phyloP scores from a whole-genome alignment of 2,888 invertebrate species.

The Ecdyonurus torrentis region DNA sequence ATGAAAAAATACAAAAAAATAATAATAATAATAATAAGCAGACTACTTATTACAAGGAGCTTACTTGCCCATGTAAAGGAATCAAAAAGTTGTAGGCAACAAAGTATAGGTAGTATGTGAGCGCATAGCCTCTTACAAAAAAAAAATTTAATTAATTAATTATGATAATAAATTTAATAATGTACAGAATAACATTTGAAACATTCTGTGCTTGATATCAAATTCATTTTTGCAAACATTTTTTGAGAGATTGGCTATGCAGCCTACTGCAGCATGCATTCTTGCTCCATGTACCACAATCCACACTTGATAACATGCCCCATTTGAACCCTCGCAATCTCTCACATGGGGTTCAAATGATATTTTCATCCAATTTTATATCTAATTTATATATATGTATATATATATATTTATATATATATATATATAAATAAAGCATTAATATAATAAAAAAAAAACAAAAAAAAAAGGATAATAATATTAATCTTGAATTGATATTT shows the following conservation, averaged over 20 bases:
- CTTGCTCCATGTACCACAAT: not conserved
- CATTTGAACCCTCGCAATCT: slow-evolving; percentile 10
- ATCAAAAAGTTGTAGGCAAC: slow-evolving; percentile 11
- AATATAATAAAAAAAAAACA: no score
- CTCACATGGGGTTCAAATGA: slow-evolving; percentile 11
- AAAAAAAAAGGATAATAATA: slow-evolving; percentile 7
- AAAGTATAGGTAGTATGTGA: not conserved
- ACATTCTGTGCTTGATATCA: no score
- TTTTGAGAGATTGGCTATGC: slow-evolving; percentile 7
- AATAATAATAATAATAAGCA: no score
- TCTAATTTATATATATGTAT: slow-evolving; percentile 10
- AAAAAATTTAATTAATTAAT: no score
- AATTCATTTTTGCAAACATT: slow-evolving; percentile 6
- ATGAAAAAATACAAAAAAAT: no score
- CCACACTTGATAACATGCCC: slow-evolving; percentile 10
- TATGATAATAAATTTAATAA: no score
- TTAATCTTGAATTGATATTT: slow-evolving; percentile 12
- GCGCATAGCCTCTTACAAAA: not conserved
- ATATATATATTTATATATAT: no score
- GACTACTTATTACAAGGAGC: slow-evolving; percentile 9
- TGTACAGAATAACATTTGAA: no score
- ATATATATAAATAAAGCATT: no score
- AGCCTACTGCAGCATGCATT: slow-evolving; percentile 9
- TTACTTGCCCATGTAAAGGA: slow-evolving; percentile 12
- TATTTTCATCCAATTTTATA: slow-evolving; percentile 14